These are phyloP conservation scores for Catocala nupta DNA, from an alignment of 2,888 invertebrate genomes.

Conservation along the genomic window DNA sequence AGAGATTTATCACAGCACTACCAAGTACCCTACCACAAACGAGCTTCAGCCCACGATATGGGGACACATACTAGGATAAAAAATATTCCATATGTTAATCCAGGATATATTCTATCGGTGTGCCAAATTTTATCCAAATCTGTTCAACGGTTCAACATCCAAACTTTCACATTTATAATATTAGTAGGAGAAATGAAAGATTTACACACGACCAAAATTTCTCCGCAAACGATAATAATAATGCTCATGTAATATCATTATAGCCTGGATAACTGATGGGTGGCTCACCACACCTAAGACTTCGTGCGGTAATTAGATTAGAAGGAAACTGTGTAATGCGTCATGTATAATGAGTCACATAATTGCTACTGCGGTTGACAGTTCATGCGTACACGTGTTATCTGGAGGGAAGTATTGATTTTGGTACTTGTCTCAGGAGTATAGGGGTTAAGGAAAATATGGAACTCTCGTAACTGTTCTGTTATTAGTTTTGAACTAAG, in stretches of 20 bases:
- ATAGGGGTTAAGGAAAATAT: neutral
- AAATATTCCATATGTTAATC: too few species aligned
- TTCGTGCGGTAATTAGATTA: slow-evolving; percentile 41
- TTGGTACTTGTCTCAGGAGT: neutral
- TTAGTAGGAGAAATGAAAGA: too few species aligned
- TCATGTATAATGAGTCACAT: slow-evolving; percentile 39
- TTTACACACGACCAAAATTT: neutral
- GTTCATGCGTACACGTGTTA: slow-evolving; percentile 9
- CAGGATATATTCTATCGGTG: too few species aligned
- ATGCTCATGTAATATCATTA: slow-evolving; percentile 2
- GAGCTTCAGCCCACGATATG: too few species aligned
- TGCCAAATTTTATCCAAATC: too few species aligned
- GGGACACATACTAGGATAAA: too few species aligned
- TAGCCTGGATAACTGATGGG: slow-evolving; percentile 15
- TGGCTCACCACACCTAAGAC: slow-evolving; percentile 25
- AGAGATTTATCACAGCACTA: too few species aligned
- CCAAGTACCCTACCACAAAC: too few species aligned
- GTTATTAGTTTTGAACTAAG: too few species aligned
- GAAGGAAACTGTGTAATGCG: slow-evolving; percentile 28
- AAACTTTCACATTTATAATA: too few species aligned
- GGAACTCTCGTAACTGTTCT: neutral
- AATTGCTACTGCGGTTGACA: slow-evolving; percentile 26
- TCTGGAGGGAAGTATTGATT: slow-evolving; percentile 13
- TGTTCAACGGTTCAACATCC: too few species aligned
- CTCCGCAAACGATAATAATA: neutral